phyloP scores from a whole-genome alignment of 2,113 vertebrate genomes.

The Synodontis membranacea region DNA sequence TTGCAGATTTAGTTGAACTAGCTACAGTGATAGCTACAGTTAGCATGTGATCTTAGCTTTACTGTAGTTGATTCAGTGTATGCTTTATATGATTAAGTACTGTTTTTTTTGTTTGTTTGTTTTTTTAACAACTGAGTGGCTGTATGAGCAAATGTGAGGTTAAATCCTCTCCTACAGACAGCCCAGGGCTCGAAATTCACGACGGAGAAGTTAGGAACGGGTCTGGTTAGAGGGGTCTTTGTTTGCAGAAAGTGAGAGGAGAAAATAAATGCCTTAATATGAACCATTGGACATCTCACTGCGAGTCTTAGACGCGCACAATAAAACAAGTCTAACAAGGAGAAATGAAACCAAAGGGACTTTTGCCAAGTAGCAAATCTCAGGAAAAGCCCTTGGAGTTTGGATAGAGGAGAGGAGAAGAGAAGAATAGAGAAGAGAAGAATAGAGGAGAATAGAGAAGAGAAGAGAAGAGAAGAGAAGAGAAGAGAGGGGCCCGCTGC shows the following conservation, averaged over 20 bases:
- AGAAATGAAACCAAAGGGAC: slow-evolving; percentile 71
- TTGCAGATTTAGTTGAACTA: too few relatives aligned
- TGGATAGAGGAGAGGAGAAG: neutral
- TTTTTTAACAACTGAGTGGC: neutral
- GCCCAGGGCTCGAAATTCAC: slow-evolving; percentile 48
- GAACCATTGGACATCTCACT: slow-evolving; percentile 69
- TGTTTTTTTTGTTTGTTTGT: neutral
- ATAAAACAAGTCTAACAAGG: slow-evolving; percentile 67
- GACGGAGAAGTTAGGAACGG: slow-evolving; percentile 26
- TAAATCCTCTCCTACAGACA: neutral
- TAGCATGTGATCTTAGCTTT: too few relatives aligned
- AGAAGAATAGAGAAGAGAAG: neutral
- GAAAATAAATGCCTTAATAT: slow-evolving; percentile 63
- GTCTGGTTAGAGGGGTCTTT: slow-evolving; percentile 41
- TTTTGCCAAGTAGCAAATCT: slow-evolving; percentile 73
- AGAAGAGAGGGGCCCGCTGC: slow-evolving; percentile 57
- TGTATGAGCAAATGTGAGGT: neutral
- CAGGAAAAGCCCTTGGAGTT: slow-evolving; percentile 52
- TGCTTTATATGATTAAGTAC: neutral
- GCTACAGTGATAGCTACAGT: too few relatives aligned
- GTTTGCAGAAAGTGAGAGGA: slow-evolving; percentile 62
- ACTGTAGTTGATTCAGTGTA: neutral
- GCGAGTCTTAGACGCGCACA: slow-evolving; percentile 64
- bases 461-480: slow-evolving; percentile 56
- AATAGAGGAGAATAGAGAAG: neutral